phyloP scores from a whole-genome alignment of 2,113 vertebrate species.

The Microtus pennsylvanicus region DNA sequence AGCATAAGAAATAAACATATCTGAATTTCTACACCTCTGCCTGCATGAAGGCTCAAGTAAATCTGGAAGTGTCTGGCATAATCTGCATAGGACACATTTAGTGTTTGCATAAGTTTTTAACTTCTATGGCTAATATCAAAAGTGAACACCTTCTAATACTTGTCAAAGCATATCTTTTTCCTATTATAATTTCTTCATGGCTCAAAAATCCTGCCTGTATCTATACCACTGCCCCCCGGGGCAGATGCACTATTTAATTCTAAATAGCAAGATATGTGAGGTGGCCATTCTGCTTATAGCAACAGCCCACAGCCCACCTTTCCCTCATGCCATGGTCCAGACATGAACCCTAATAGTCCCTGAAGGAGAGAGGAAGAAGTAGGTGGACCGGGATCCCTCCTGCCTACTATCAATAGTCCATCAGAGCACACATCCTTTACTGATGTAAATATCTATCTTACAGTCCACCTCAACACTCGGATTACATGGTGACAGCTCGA shows the following conservation, averaged over 20 bases:
- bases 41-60: conserved; percentile 49
- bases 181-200: background rate
- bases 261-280: conserved; percentile 50
- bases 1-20: background rate
- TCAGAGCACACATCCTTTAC: rapidly evolving
- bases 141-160: conserved; percentile 64
- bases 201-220: background rate
- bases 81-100: conserved; percentile 60
- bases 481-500: background rate
- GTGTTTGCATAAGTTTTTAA: conserved; percentile 75
- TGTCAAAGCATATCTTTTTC: background rate
- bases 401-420: rapidly evolving
- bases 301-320: conserved; percentile 26
- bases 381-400: rapidly evolving
- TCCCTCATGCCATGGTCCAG: background rate
- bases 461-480: rapidly evolving
- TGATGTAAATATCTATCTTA: background rate
- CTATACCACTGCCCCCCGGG: conserved; percentile 29
- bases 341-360: background rate
- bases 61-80: background rate
- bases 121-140: conserved; percentile 79
- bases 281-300: background rate
- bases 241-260: conserved; percentile 28
- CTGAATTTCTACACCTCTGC: background rate
- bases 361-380: background rate